A percentile compares a stretch with the other conserved stretches of the same genome.
phyloP scores from a whole-genome alignment of 2,888 invertebrate genomes.

The Tipula lateralis region DNA sequence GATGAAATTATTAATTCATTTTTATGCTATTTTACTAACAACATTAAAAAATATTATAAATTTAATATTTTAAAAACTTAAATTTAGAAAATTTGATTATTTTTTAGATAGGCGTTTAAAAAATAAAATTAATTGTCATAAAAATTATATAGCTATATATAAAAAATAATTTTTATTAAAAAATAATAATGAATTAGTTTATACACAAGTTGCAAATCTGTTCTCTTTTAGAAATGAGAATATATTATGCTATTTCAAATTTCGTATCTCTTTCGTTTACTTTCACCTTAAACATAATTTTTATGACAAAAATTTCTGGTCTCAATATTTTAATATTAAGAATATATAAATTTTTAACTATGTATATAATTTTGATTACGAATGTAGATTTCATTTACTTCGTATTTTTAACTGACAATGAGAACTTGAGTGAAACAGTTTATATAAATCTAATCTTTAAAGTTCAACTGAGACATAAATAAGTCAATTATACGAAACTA shows the following conservation, averaged over 20 bases:
- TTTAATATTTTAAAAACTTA: background rate
- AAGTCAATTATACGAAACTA: background rate
- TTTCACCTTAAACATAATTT: constrained; percentile 38
- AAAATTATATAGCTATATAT: constrained; percentile 27
- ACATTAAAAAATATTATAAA: background rate
- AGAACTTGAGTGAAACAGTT: background rate
- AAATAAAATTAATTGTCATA: constrained; percentile 28
- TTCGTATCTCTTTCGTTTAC: constrained; percentile 36
- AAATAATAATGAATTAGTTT: constrained; percentile 6
- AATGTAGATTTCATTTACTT: background rate
- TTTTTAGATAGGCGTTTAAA: background rate
- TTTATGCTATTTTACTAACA: constrained; percentile 32
- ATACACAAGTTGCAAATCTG: background rate
- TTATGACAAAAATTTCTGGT: constrained; percentile 36
- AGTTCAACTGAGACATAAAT: background rate
- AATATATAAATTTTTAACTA: background rate
- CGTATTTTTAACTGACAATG: background rate
- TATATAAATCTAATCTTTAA: background rate
- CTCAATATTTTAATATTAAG: background rate
- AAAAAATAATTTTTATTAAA: constrained; percentile 25
- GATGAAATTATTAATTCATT: constrained; percentile 47
- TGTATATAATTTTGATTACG: background rate
- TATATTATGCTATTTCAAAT: background rate
- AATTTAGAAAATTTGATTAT: constrained; percentile 13
- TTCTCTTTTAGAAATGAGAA: background rate